phyloP scores from a whole-genome alignment of 2,797 vertebrate genomes.

The Oreochromis mossambicus region DNA sequence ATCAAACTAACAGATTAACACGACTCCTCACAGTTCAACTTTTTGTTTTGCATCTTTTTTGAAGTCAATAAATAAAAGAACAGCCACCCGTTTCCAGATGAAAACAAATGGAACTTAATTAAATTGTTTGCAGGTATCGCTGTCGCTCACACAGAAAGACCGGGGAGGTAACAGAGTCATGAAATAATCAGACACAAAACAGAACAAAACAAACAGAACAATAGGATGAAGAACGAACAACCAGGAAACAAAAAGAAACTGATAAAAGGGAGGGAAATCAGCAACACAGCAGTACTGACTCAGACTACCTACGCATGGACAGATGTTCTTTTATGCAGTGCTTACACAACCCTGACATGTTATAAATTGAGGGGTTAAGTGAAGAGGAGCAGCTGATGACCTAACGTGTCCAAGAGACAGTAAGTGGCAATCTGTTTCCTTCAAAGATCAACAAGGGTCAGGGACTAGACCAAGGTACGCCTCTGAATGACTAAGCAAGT shows the following conservation, averaged over 20 bases:
- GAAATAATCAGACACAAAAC: neutral
- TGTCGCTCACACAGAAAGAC: neutral
- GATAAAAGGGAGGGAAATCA: neutral
- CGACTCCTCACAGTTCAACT: neutral
- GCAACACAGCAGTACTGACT: neutral
- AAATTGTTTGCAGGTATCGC: neutral
- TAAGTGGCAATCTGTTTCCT: neutral
- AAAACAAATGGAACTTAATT: neutral
- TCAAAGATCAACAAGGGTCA: neutral
- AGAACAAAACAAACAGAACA: neutral
- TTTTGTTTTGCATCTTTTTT: neutral
- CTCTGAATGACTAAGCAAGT: neutral
- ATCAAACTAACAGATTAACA: neutral
- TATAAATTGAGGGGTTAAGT: neutral
- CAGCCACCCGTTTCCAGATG: neutral
- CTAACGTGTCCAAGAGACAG: neutral
- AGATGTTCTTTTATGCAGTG: slow-evolving; percentile 36
- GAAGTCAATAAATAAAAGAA: neutral
- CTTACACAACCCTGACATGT: slow-evolving; percentile 9
- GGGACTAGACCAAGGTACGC: neutral
- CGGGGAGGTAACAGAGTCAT: neutral
- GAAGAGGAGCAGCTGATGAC: slow-evolving; percentile 13
- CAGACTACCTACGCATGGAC: neutral
- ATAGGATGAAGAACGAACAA: neutral
- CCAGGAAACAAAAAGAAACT: neutral